Percentiles rank a stretch among this genome's conserved stretches.
Evolutionary conservation across 2,888 invertebrate genomes (phyloP).

Genomic region (Polyommatus iphigenia): DNA sequence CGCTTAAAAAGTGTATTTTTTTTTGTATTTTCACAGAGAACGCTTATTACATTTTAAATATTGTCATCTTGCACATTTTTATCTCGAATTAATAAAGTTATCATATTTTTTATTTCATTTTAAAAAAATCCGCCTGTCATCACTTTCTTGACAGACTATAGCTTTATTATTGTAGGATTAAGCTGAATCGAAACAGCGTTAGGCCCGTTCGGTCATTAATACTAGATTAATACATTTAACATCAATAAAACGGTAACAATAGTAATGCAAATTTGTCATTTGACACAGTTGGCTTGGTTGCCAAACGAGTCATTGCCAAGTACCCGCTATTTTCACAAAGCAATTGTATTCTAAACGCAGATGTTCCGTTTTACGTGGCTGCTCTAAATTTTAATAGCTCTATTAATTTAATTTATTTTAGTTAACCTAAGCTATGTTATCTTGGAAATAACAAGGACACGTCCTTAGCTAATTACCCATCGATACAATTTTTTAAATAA

Average conservation of each 20-base stretch:
- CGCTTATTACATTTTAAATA: too few relatives aligned
- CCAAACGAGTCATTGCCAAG: slow-evolving; percentile 78
- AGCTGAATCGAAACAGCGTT: background rate
- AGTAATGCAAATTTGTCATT: background rate
- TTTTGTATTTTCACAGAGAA: too few relatives aligned
- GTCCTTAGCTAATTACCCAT: too few relatives aligned
- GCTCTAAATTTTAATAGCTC: slow-evolving; percentile 27
- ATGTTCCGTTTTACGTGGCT: slow-evolving; percentile 32
- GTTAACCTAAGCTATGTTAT: background rate
- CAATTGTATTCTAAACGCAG: slow-evolving; percentile 51
- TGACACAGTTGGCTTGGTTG: slow-evolving; percentile 63
- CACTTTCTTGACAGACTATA: too few relatives aligned
- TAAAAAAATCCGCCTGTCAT: too few relatives aligned
- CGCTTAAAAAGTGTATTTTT: too few relatives aligned
- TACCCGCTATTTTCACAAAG: slow-evolving; percentile 55
- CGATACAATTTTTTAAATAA: too few relatives aligned
- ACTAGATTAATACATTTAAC: slow-evolving; percentile 15
- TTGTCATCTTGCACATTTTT: too few relatives aligned
- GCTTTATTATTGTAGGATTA: too few relatives aligned
- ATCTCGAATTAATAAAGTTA: too few relatives aligned
- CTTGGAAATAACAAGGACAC: too few relatives aligned
- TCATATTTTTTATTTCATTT: too few relatives aligned
- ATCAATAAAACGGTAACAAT: slow-evolving; percentile 8
- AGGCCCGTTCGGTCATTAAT: background rate
- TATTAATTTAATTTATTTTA: slow-evolving; percentile 6